Conservation (phyloP, 2,113 vertebrate species). For the Sorex fumeus region DNA sequence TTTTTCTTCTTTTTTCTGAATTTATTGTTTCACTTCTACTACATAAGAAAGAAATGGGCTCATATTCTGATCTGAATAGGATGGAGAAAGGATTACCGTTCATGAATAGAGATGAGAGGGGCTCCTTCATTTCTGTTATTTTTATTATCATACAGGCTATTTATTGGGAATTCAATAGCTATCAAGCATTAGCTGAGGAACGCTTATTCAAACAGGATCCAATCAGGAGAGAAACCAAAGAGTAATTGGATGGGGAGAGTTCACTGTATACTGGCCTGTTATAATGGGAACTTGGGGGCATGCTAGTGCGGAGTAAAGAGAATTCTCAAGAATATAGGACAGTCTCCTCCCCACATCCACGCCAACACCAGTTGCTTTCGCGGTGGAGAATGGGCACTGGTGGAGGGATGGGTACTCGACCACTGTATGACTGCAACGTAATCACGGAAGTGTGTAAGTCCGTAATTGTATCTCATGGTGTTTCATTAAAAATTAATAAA, state of each 20-base stretch:
- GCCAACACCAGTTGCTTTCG: no score
- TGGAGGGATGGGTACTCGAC: no score
- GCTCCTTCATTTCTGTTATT: background rate
- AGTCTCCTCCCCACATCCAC: no score
- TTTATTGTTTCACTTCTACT: background rate
- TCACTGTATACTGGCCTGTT: background rate
- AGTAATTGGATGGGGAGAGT: background rate
- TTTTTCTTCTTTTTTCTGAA: background rate
- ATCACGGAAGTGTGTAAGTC: no score
- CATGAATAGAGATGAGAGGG: background rate
- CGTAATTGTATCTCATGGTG: no score
- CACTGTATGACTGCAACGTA: no score
- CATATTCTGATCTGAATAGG: fast-evolving
- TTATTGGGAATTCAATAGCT: constrained; percentile 6
- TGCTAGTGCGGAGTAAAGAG: background rate
- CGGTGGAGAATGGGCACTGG: no score
- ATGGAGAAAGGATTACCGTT: background rate
- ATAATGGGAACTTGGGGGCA: background rate
- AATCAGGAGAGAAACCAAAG: constrained; percentile 27
- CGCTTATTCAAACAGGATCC: background rate
- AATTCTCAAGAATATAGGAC: background rate
- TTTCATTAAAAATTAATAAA: no score
- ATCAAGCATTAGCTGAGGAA: background rate
- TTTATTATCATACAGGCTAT: background rate
- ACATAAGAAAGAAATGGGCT: background rate